Percentiles rank a stretch among this genome's conserved stretches.
Evolutionary conservation across 2,113 vertebrate genomes (phyloP).

Genomic region (Siphamia tubifer): DNA sequence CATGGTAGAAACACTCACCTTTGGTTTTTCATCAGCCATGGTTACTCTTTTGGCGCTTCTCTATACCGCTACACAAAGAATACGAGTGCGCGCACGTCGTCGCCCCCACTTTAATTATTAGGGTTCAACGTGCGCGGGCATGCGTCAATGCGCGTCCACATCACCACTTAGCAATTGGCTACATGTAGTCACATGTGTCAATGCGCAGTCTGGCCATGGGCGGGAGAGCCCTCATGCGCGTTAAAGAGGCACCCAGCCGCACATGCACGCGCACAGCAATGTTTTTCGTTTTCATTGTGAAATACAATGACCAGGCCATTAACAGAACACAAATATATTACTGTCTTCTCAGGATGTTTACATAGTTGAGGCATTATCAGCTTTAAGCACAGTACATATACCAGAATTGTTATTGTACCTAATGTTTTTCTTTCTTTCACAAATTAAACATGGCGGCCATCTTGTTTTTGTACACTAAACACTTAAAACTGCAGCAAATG

Average conservation of each 20-base stretch:
- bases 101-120: conserved; percentile 58
- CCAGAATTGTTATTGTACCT: not conserved
- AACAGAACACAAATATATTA: accelerated
- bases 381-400: too few relatives aligned
- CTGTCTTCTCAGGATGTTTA: too few relatives aligned
- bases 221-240: conserved; percentile 69
- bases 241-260: conserved; percentile 6
- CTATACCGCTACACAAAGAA: conserved; percentile 87
- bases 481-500: not conserved
- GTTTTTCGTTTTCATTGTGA: conserved; percentile 26
- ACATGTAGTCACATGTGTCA: conserved; percentile 43
- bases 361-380: not conserved
- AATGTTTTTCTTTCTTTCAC: not conserved
- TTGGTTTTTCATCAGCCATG: conserved; percentile 98
- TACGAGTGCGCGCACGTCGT: conserved; percentile 82
- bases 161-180: conserved; percentile 45
- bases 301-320: not conserved
- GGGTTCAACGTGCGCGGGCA: conserved; percentile 75
- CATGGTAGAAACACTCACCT: conserved; percentile 81
- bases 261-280: conserved; percentile 76
- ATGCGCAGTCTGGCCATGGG: conserved; percentile 46
- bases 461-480: conserved; percentile 57
- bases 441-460: conserved; percentile 64
- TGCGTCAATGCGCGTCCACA: conserved; percentile 65
- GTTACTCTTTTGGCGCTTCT: conserved; percentile 85